Evolutionary conservation across 1,140 invertebrate genomes (phyloP).

Genomic region (Drosophila mojavensis): DNA sequence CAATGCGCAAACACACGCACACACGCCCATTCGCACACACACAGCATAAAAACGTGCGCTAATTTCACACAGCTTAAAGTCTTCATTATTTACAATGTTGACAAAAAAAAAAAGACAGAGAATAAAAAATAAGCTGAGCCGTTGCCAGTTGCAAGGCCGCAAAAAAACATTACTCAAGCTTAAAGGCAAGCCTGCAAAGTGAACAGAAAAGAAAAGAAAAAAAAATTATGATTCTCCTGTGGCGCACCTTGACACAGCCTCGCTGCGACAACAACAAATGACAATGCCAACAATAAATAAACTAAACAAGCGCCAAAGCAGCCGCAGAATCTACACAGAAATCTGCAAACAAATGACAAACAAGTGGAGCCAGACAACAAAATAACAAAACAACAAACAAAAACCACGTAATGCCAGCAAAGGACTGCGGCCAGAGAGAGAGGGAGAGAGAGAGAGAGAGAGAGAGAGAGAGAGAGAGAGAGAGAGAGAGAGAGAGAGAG

Average conservation of each 20-base stretch:
- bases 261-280: constrained; percentile 21
- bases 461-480: background rate
- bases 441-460: background rate
- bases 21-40: constrained; percentile 11
- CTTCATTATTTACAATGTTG: constrained; percentile 78
- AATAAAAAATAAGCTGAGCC: constrained; percentile 43
- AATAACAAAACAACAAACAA: constrained; percentile 67
- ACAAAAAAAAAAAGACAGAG: constrained; percentile 38
- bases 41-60: constrained; percentile 43
- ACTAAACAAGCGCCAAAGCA: constrained; percentile 78
- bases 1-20: constrained; percentile 37
- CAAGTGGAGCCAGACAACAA: constrained; percentile 72
- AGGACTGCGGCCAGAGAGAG: background rate
- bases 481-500: background rate
- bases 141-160: constrained; percentile 63
- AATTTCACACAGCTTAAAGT: constrained; percentile 77
- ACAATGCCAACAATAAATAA: constrained; percentile 73
- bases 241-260: constrained; percentile 76
- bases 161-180: constrained; percentile 74
- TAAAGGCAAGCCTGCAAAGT: constrained; percentile 40
- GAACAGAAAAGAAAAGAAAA: background rate
- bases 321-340: constrained; percentile 78
- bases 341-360: constrained; percentile 82
- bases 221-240: constrained; percentile 55
- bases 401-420: constrained; percentile 52